These are phyloP conservation scores for Ahaetulla prasina DNA, from an alignment of 2,113 vertebrate genomes.

Conservation along the genomic window DNA sequence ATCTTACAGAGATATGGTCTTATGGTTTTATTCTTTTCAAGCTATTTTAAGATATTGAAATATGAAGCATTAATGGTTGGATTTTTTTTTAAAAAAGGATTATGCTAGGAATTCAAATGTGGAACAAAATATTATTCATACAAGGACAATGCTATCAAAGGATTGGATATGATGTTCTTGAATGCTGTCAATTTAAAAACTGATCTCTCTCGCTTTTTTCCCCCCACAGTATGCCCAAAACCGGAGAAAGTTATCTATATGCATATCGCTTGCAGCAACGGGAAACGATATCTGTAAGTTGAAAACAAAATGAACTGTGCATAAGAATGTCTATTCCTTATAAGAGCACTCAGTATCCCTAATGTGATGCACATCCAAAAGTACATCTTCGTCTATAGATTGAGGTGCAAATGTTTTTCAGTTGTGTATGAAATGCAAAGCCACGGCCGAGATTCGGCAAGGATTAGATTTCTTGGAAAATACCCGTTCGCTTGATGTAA, in stretches of 20 bases:
- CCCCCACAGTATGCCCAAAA: not conserved
- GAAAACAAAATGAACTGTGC: not conserved
- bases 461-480: not conserved
- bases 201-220: not conserved
- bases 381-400: not conserved
- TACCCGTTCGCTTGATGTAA: not conserved
- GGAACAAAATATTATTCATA: not conserved
- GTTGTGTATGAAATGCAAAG: not conserved
- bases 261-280: not conserved
- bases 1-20: slow-evolving; percentile 30
- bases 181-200: not conserved
- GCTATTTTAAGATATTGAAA: slow-evolving; percentile 34
- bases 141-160: not conserved
- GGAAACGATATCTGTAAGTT: not conserved
- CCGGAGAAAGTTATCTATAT: not conserved
- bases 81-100: not conserved
- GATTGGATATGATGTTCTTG: not conserved
- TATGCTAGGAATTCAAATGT: not conserved
- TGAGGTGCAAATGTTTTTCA: not conserved
- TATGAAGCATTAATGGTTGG: slow-evolving; percentile 17
- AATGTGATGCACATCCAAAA: not conserved
- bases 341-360: not conserved
- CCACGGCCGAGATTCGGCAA: not conserved
- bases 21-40: slow-evolving; percentile 42
- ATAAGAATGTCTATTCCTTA: not conserved